These are phyloP conservation scores for Cosmia pyralina DNA, from an alignment of 2,888 invertebrate species.

Conservation along the genomic window DNA sequence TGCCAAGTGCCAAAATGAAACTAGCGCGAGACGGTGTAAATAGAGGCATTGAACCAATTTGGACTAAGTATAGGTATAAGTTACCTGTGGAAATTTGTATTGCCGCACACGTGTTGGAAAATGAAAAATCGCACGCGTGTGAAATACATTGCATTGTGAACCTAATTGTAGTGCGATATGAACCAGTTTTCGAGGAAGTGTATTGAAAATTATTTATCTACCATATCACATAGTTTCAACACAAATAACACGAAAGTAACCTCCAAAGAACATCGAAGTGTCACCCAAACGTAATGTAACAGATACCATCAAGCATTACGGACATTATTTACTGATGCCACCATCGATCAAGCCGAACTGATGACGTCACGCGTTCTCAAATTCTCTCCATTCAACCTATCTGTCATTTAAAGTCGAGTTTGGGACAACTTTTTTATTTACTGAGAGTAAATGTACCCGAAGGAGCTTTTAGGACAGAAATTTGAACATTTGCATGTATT, in stretches of 20 bases:
- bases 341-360: slow-evolving; percentile 63
- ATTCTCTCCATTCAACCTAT: slow-evolving; percentile 45
- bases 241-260: background rate
- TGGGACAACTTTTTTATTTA: slow-evolving; percentile 40
- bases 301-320: slow-evolving; percentile 59
- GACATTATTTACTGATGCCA: slow-evolving; percentile 66
- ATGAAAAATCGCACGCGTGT: too few relatives aligned
- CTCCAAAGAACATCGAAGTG: background rate
- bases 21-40: too few relatives aligned
- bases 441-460: slow-evolving; percentile 21
- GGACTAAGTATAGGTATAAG: too few relatives aligned
- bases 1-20: too few relatives aligned
- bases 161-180: too few relatives aligned
- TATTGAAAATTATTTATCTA: background rate
- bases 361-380: slow-evolving; percentile 40
- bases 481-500: slow-evolving; percentile 43
- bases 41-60: too few relatives aligned
- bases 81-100: too few relatives aligned
- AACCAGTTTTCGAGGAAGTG: too few relatives aligned
- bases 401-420: slow-evolving; percentile 51
- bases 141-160: too few relatives aligned
- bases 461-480: slow-evolving; percentile 24
- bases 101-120: too few relatives aligned
- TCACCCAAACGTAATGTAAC: slow-evolving; percentile 43
- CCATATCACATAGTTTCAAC: background rate